These are phyloP conservation scores for Notothenia rossii DNA, from an alignment of 2,113 vertebrate genomes.

Conservation along the genomic window DNA sequence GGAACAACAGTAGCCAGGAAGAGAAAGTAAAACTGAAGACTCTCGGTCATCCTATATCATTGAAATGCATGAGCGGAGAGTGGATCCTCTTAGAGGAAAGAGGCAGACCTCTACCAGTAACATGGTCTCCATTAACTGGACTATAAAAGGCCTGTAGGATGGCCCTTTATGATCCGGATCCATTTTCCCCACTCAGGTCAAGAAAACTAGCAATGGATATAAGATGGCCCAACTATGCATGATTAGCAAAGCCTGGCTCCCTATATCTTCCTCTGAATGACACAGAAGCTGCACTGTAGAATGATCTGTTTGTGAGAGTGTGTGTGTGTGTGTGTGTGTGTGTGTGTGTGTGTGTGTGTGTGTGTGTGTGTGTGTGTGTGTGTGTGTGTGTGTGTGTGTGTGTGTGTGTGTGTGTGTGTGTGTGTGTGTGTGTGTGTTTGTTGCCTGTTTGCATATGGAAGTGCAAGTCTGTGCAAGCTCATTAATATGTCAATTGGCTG, in stretches of 20 bases:
- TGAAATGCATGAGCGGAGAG: constrained; percentile 31
- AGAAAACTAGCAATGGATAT: constrained; percentile 15
- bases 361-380: constrained; percentile 14
- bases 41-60: background rate
- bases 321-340: too few species aligned
- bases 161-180: constrained; percentile 47
- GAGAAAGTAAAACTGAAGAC: constrained; percentile 12
- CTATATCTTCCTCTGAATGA: constrained; percentile 38
- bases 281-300: constrained; percentile 30
- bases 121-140: constrained; percentile 54
- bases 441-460: constrained; percentile 49
- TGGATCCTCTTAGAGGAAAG: constrained; percentile 41
- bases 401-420: too few species aligned
- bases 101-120: constrained; percentile 27
- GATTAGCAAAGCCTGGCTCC: constrained; percentile 46
- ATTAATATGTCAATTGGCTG: constrained; percentile 81
- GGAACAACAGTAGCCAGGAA: background rate
- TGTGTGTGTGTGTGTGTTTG: constrained; percentile 11
- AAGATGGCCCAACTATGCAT: constrained; percentile 31
- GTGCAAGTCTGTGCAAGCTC: constrained; percentile 42
- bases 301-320: constrained; percentile 30
- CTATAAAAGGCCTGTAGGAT: constrained; percentile 36
- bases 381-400: too few species aligned
- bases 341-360: constrained; percentile 43
- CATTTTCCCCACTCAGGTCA: constrained; percentile 57